These are phyloP conservation scores for Sminthurides aquaticus DNA, from an alignment of 2,888 invertebrate species.

Conservation along the genomic window DNA sequence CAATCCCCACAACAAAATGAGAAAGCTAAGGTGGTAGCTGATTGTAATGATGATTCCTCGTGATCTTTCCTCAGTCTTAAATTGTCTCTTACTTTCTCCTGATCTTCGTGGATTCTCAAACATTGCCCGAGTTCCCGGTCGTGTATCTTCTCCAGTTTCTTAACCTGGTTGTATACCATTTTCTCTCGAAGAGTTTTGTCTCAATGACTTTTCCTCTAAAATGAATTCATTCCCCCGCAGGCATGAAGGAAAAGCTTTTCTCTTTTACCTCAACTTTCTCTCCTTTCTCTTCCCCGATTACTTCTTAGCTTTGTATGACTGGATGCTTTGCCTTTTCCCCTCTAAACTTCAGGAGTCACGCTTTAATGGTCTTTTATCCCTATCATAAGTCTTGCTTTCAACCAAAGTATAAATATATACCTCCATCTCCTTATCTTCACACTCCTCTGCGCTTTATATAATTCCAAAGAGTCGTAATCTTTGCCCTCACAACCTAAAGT, in stretches of 20 bases:
- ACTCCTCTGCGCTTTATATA: constrained; percentile 9
- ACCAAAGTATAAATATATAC: constrained; percentile 1
- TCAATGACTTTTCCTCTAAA: too few species aligned
- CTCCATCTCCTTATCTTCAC: constrained; percentile 19
- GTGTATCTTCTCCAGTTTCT: too few species aligned
- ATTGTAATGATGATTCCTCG: too few species aligned
- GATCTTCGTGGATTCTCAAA: too few species aligned
- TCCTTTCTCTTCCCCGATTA: background rate
- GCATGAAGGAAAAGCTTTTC: background rate
- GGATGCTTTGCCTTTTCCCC: background rate
- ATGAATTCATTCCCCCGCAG: background rate
- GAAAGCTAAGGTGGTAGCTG: too few species aligned
- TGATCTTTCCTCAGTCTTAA: too few species aligned
- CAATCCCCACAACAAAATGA: too few species aligned
- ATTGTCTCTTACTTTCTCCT: too few species aligned
- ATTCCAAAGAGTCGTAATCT: background rate
- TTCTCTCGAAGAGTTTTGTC: too few species aligned
- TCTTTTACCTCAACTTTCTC: constrained; percentile 4
- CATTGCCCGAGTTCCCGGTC: too few species aligned
- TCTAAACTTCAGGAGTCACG: background rate
- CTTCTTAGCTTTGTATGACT: background rate
- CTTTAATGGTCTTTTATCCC: background rate
- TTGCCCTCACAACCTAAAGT: background rate
- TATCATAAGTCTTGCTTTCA: background rate
- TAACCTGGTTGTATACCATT: too few species aligned